These are phyloP conservation scores for Nymphalis urticae DNA, from an alignment of 2,888 invertebrate genomes.

Conservation along the genomic window DNA sequence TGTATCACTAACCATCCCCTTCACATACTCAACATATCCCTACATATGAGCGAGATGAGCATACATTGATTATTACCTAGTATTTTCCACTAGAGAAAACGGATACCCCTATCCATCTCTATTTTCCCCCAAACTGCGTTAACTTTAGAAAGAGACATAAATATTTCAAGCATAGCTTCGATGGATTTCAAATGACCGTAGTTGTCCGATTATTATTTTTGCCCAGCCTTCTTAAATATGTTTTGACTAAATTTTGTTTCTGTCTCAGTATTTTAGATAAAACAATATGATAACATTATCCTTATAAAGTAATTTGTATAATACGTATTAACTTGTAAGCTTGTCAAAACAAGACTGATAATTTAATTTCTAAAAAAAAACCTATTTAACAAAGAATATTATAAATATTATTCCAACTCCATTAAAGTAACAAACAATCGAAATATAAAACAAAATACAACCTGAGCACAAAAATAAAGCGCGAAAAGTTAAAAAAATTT, in stretches of 20 bases:
- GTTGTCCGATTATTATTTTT: constrained; percentile 55
- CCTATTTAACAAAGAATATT: no score
- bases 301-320: no score
- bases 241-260: constrained; percentile 51
- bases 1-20: constrained; percentile 65
- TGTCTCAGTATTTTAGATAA: not conserved
- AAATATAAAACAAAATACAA: constrained; percentile 45
- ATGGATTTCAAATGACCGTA: constrained; percentile 70
- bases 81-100: constrained; percentile 72
- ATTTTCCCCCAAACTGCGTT: constrained; percentile 59
- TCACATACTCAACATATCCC: constrained; percentile 66
- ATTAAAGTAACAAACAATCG: not conserved
- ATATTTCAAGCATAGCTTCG: constrained; percentile 48
- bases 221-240: constrained; percentile 64
- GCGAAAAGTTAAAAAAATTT: constrained; percentile 51
- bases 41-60: constrained; percentile 76
- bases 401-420: not conserved
- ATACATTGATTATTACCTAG: constrained; percentile 64
- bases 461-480: constrained; percentile 58
- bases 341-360: no score
- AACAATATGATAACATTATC: not conserved
- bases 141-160: constrained; percentile 61
- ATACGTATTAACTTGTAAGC: no score
- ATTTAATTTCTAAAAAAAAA: no score
- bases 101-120: constrained; percentile 74